Evolutionary conservation across 2,888 invertebrate genomes (phyloP), one percentile per base, ranked within the genome.

Genomic region (Tiphia femorata): DNA sequence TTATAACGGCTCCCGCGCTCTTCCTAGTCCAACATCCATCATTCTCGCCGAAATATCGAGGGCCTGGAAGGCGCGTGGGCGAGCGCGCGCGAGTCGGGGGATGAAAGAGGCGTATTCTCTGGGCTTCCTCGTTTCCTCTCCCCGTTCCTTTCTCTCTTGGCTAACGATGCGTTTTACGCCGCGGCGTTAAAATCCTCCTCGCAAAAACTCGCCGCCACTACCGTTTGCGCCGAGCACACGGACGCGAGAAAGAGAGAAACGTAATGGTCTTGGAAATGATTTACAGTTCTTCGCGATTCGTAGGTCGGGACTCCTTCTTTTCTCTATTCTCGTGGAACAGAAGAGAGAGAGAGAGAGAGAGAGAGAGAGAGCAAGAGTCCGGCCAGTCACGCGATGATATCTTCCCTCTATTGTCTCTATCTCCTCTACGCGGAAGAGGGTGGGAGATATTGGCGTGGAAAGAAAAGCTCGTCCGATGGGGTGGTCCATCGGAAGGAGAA

Each of bases 91-190:
- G 12, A 1, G 29, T 29, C 2, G 3, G 33, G 29, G 29, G 8
- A 38, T 8, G 43, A 27, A 33, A 14, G 33, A 29, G 48, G 47
- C 50, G 53, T 23, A 44, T 35, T n/a, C 57, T 35, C 41, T 17
- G 27, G 42, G n/a, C 33, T 12, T 14, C 33, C 12, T 33, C 12
- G 4, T 33, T 33, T 33, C 6, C 29, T 29, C 8, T n/a, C 33
- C 33, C 10, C 33, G 33, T 25, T n/a, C n/a, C n/a, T n/a, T 51
- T 25, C 42, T 50, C 29, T 33, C 38, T 35, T 25, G 44, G 35
- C 58, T 57, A 71, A 70, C 70, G 70, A 70, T 70, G 67, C 71
- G 67, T 65, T 67, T 71, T 71, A 54, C 44, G 54, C 30, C 48
- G n/a, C n/a, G 54, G 54, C 54, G 47, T 54, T 53, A 61, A 68